Percentiles rank a stretch among this genome's conserved stretches.
phyloP scores from a whole-genome alignment of 1,140 invertebrate genomes.

The Solen grandis region DNA sequence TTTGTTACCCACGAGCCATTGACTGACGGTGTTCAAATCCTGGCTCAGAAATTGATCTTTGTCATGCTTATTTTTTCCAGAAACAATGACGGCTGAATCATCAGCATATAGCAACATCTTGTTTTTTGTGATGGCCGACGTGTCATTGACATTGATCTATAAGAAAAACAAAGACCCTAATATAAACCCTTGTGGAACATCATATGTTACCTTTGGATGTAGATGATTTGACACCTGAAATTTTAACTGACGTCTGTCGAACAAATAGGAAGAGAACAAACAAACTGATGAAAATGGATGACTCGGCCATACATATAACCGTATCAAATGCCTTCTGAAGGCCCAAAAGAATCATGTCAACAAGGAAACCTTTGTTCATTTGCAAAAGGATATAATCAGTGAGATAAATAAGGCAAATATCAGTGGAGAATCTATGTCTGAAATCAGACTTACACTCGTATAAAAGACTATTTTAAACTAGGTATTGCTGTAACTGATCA shows the following conservation, averaged over 20 bases:
- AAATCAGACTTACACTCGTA: constrained; percentile 7
- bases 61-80: neutral
- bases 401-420: constrained; percentile 6
- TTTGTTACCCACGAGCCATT: constrained; percentile 51
- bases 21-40: neutral
- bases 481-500: neutral
- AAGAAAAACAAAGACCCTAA: neutral
- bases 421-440: constrained; percentile 24
- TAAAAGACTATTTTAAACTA: neutral
- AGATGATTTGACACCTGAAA: neutral
- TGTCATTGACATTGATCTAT: constrained; percentile 6
- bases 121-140: constrained; percentile 1
- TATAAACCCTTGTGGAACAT: constrained; percentile 2
- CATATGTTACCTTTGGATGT: constrained; percentile 1
- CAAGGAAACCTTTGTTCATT: constrained; percentile 22
- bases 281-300: neutral
- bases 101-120: constrained; percentile 16
- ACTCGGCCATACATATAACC: neutral
- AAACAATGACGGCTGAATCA: constrained; percentile 15
- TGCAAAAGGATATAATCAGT: constrained; percentile 7
- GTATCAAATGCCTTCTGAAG: constrained; percentile 10
- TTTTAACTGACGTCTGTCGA: constrained; percentile 21
- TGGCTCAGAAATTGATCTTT: neutral
- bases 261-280: constrained; percentile 15
- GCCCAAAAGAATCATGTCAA: constrained; percentile 15